Base-by-base conservation (phyloP, 2,797 vertebrate species). In the Scomberomorus guttatus region DNA sequence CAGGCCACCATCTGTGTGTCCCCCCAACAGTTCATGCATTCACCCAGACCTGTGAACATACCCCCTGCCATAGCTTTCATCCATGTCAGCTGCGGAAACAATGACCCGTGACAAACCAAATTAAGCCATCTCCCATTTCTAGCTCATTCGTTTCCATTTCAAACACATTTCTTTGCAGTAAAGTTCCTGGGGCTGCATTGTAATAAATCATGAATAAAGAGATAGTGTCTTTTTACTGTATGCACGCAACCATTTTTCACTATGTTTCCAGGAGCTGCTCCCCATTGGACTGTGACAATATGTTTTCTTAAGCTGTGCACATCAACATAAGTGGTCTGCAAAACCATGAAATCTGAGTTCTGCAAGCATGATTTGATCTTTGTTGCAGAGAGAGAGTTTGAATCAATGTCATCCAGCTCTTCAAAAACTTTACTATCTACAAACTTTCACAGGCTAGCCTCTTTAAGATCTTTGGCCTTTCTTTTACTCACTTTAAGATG, bases 301-400 rank as follows among this genome's bases (percentile, higher is more conserved):
- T 52, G 72, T 57, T 58, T 85, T 39, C 66, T 69, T 63, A 72
- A 84, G 62, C 54, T 81, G 69, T 65, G 79, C 44, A 77, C 82
- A 83, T 82, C 69, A 75, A 80, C 77, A 75, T 0, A 17, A 84
- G 67, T 46, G 60, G 58, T 52, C 29, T 9, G 0, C 58, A 65
- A 65, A 77, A 81, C 75, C 74, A 27, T 67, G 69, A 87, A 81
- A 88, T 84, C 56, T 32, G 39, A 76, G 61, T 37, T 29, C 61
- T 11, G 46, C 46, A 62, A 83, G 77, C 65, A 56, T 27, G 20
- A 81, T 82, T 85, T 61, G 50, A 83, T 58, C 44, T 7, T 46
- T 18, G 3, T 20, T 9, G 46, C 46, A 50, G 18, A 18, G 46
- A 48, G 46, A 48, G 15, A 18, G 17, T 48, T 48, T 18, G 15